A percentile compares a stretch with the other conserved stretches of the same genome.
Evolutionary conservation across 1,140 invertebrate species (phyloP).

Genomic region (Caenorhabditis latens): DNA sequence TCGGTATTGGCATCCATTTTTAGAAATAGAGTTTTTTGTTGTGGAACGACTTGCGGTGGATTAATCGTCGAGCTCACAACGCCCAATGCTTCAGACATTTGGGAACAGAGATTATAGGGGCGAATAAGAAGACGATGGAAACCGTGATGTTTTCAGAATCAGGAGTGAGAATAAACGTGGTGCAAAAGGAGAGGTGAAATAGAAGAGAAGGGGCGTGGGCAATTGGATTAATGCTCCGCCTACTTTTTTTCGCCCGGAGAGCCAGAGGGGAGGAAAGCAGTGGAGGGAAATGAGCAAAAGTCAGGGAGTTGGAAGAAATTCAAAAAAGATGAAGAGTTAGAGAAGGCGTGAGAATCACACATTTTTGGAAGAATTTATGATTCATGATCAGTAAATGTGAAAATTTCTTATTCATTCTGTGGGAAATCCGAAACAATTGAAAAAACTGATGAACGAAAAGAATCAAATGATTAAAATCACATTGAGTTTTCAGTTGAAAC

Average conservation of each 20-base stretch:
- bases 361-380: background rate
- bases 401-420: background rate
- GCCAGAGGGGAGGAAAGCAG: background rate
- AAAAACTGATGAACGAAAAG: too few relatives aligned
- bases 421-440: too few relatives aligned
- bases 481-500: too few relatives aligned
- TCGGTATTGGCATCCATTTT: constrained; percentile 37
- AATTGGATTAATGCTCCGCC: constrained; percentile 46
- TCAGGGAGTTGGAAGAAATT: background rate
- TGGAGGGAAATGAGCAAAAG: background rate
- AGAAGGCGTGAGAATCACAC: constrained; percentile 11
- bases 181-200: background rate
- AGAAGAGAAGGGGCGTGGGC: constrained; percentile 9
- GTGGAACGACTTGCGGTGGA: background rate
- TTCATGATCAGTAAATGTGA: background rate
- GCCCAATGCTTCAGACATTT: background rate
- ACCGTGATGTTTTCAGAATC: background rate
- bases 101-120: too few relatives aligned
- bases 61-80: background rate
- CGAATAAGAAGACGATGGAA: too few relatives aligned
- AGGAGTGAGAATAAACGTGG: constrained; percentile 10
- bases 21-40: background rate
- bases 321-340: background rate
- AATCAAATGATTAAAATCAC: too few relatives aligned
- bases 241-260: constrained; percentile 20